A percentile compares a stretch with the other conserved stretches of the same genome.
phyloP scores from a whole-genome alignment of 2,113 vertebrate species.

The Oceanites oceanicus region DNA sequence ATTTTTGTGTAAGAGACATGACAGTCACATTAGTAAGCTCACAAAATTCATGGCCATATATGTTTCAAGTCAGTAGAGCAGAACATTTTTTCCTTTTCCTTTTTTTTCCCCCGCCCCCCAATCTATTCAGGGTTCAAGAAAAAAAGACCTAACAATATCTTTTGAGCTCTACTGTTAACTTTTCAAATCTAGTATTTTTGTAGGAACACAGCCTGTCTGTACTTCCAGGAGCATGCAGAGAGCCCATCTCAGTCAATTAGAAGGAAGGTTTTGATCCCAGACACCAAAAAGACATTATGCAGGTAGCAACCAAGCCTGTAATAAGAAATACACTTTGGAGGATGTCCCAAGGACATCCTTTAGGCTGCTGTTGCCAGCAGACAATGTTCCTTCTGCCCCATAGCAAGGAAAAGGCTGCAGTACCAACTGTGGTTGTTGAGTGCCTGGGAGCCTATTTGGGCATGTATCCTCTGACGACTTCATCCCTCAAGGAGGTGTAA shows the following conservation, averaged over 20 bases:
- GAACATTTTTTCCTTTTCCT: neutral
- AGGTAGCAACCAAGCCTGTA: neutral
- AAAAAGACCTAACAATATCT: neutral
- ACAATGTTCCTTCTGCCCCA: neutral
- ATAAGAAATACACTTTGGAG: neutral
- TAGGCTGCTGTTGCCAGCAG: neutral
- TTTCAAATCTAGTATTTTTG: neutral
- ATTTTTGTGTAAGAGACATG: constrained; percentile 14
- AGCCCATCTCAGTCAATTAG: neutral
- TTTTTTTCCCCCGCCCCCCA: neutral
- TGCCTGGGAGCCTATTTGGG: neutral
- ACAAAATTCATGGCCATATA: neutral
- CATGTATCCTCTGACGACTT: neutral
- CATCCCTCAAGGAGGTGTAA: neutral
- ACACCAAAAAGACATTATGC: neutral
- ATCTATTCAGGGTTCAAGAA: neutral
- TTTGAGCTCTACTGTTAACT: neutral
- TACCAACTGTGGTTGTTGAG: neutral
- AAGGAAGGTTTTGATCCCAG: neutral
- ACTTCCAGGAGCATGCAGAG: neutral
- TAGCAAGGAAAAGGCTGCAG: neutral
- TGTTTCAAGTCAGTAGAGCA: neutral
- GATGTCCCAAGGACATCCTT: neutral
- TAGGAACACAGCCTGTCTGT: neutral
- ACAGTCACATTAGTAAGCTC: constrained; percentile 12